Base-by-base conservation (phyloP, 2,113 vertebrate species). In the Otus sunia region DNA sequence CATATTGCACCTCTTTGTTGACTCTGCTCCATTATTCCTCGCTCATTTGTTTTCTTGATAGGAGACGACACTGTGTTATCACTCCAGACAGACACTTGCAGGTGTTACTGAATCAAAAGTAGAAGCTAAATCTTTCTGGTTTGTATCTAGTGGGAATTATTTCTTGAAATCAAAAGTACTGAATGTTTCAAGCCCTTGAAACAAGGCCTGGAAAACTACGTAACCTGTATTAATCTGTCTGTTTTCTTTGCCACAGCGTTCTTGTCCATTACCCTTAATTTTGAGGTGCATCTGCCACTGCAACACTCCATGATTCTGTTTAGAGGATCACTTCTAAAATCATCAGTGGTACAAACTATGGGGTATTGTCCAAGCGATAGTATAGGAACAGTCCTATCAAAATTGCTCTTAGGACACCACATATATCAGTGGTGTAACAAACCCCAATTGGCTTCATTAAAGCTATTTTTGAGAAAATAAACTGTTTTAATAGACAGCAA, bases 401-500 rank as follows among this genome's bases (percentile, higher is more conserved):
- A 95, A 94, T 77, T 64, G 47, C 41, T 92, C 29, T 71, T 79
- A 91, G 71, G 52, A 82, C 58, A 64, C 59, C 12, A 66, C 45
- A 64, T 96, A 60, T 11, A 73, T 86, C 53, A 41, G 25, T 2
- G 4, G 15, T 71, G 66, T 95, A 79, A 77, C 76, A 87, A 94
- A 83, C 50, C 63, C 84, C 89, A 94, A 56, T 41, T 94, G 84
- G 63, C 82, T 93, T 92, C 84, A 84, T 91, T 91, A 93, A 92
- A 85, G 53, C 49, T 82, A 32, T 82, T 92, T 86, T 88, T 86
- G 66, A 77, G 56, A 81, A 97, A 95, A 95, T 77, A 96, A 94
- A 92, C 69, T 62, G 43, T 20, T 88, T 95, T 94, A 95, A 87
- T 87, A 91, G 75, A 92, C 87, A 84, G 74, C 64, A 80, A 88